Evolutionary conservation across 2,797 vertebrate species (phyloP).

Genomic region (Emydoidea blandingii): DNA sequence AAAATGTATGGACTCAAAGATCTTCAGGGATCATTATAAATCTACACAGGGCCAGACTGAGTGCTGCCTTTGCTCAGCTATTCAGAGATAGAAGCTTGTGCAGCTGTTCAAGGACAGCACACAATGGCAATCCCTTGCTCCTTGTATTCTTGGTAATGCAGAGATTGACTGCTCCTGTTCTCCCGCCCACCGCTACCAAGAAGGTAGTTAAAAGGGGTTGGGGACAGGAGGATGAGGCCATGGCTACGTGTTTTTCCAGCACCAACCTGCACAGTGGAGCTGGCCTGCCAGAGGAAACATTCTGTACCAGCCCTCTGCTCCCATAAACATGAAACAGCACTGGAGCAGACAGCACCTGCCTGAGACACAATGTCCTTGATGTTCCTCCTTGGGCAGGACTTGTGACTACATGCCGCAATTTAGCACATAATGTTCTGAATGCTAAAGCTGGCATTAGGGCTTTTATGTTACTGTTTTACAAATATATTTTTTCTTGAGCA

Average conservation of each 20-base stretch:
- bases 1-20: not conserved
- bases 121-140: not conserved
- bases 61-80: conserved; percentile 8
- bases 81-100: conserved; percentile 37
- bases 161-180: not conserved
- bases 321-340: not conserved
- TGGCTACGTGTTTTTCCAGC: not conserved
- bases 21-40: conserved; percentile 22
- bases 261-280: not conserved
- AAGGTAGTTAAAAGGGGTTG: not conserved
- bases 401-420: not conserved
- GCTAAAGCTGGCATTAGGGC: conserved; percentile 27
- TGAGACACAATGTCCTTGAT: not conserved
- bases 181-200: not conserved
- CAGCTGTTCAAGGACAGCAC: conserved; percentile 31
- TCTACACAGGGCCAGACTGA: conserved; percentile 11
- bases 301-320: not conserved
- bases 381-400: not conserved
- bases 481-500: conserved; percentile 17
- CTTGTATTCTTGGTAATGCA: not conserved
- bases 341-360: not conserved
- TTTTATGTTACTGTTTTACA: conserved; percentile 18
- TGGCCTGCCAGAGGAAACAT: not conserved
- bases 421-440: not conserved
- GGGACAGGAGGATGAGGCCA: not conserved